Evolutionary conservation across 2,888 invertebrate species (phyloP).

Genomic region (Lycaena phlaeas): DNA sequence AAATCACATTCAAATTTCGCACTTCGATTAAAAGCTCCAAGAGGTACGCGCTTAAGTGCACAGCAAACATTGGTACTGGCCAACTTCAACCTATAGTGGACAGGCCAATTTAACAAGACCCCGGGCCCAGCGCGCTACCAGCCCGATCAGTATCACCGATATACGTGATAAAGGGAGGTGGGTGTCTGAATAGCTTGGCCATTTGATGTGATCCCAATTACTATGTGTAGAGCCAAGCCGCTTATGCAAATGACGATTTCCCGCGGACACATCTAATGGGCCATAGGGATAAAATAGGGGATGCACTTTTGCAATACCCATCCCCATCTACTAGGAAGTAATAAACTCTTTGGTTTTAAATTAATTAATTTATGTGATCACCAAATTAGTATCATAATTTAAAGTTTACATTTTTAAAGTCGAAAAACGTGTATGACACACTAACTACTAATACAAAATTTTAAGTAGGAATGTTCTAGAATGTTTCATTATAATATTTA

Average conservation of each 20-base stretch:
- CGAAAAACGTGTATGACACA: too few species aligned
- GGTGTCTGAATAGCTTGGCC: conserved; percentile 41
- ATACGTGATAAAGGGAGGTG: conserved; percentile 21
- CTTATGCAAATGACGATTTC: conserved; percentile 71
- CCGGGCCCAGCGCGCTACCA: conserved; percentile 19
- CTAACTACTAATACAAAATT: too few species aligned
- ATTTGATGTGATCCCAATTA: conserved; percentile 64
- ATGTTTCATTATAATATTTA: too few species aligned
- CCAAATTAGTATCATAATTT: too few species aligned
- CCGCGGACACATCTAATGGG: conserved; percentile 69
- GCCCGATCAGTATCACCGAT: conserved; percentile 21
- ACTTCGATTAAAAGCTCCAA: conserved; percentile 67
- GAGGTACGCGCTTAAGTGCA: conserved; percentile 61
- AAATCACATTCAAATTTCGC: conserved; percentile 67
- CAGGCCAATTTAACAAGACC: conserved; percentile 36
- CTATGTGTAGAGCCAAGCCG: conserved; percentile 67
- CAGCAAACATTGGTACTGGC: conserved; percentile 55
- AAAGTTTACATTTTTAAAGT: too few species aligned
- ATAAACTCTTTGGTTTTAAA: neutral
- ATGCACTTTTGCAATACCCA: conserved; percentile 50
- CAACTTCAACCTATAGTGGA: conserved; percentile 51
- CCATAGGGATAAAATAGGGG: conserved; percentile 33
- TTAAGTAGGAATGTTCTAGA: too few species aligned
- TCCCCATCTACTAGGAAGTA: conserved; percentile 1
- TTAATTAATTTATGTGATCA: conserved; percentile 2